Evolutionary conservation across 2,888 invertebrate species (phyloP), one percentile per base, ranked within the genome.

Genomic region (Erpobdella octoculata): DNA sequence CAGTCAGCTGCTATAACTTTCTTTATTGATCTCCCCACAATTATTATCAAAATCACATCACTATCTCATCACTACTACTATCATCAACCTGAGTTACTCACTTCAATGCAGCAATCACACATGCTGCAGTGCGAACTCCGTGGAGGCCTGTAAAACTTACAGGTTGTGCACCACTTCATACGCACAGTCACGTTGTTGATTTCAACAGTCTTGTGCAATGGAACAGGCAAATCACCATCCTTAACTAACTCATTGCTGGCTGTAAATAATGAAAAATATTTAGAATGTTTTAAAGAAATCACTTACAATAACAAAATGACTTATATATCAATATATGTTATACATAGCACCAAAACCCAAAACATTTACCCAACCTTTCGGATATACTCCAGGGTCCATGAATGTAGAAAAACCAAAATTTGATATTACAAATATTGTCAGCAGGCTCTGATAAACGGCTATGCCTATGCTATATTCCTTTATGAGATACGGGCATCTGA

Each of bases 91-190:
- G n/a, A n/a, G 59, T 28, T 61, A 74, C 78, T 77, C 76, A 84
- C 84, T 78, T 83, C 82, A 75, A 83, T 95, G 85, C 96, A 97
- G 83, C 93, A 93, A 86, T 98, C 94, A 87, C 97, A 98, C 73
- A 97, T 95, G 78, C 95, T 95, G 86, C 98, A 98, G 85, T 98
- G 98, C 74, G 95, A 95, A 85, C 97, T 96, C 81, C 98, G 88
- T 76, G 98, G 98, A 82, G 98, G 98, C 80, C 98, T 88, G 86
- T 99, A 98, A 87, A 98, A 98, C 86, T 96, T 94, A 86, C 98
- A 98, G 2, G 98, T 98, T 78, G 94, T 92, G 86, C 98, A 97
- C 97, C 97, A 98, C 86, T 98, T 99, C 97, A 99, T 97, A 75
- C 97, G 90, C 75, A 98, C 95, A 18, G 94, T 94, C 78, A 97